phyloP scores from a whole-genome alignment of 2,113 vertebrate genomes.

The Amphiprion ocellaris region DNA sequence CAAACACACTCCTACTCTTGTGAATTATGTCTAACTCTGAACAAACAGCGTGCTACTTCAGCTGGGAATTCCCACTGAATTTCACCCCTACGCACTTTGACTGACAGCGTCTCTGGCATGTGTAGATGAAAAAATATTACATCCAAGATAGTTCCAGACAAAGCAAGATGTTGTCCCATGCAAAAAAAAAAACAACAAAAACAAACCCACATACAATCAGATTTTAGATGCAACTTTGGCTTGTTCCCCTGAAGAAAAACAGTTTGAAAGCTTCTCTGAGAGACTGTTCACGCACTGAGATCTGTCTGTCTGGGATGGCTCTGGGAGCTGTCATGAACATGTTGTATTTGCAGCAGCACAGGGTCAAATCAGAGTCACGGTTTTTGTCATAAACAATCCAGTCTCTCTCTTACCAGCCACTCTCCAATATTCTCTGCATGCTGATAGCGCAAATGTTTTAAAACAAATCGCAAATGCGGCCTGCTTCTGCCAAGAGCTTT shows the following conservation, averaged over 20 bases:
- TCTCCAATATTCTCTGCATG: neutral
- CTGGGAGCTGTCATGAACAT: slow-evolving; percentile 38
- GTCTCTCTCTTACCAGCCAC: neutral
- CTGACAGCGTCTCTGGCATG: slow-evolving; percentile 39
- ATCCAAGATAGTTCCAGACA: slow-evolving; percentile 15
- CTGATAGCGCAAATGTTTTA: slow-evolving; percentile 14
- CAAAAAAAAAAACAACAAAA: neutral
- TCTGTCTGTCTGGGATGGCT: slow-evolving; percentile 44
- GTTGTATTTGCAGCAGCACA: slow-evolving; percentile 19
- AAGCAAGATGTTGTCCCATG: slow-evolving; percentile 1
- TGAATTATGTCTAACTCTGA: slow-evolving; percentile 41
- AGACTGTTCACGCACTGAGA: slow-evolving; percentile 13
- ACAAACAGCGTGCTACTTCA: neutral
- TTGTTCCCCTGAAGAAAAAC: slow-evolving; percentile 35
- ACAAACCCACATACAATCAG: neutral
- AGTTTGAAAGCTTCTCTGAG: slow-evolving; percentile 27
- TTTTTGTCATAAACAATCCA: slow-evolving; percentile 23
- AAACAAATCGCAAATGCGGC: slow-evolving; percentile 18
- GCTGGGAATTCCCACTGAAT: slow-evolving; percentile 48
- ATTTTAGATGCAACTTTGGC: slow-evolving; percentile 43
- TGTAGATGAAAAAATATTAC: slow-evolving; percentile 7
- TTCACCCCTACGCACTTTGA: slow-evolving; percentile 3
- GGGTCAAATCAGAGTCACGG: slow-evolving; percentile 33
- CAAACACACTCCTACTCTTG: slow-evolving; percentile 21
- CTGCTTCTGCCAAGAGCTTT: slow-evolving; percentile 14